Base-by-base conservation (phyloP, 2,888 invertebrate species). In the Dilophus febrilis region DNA sequence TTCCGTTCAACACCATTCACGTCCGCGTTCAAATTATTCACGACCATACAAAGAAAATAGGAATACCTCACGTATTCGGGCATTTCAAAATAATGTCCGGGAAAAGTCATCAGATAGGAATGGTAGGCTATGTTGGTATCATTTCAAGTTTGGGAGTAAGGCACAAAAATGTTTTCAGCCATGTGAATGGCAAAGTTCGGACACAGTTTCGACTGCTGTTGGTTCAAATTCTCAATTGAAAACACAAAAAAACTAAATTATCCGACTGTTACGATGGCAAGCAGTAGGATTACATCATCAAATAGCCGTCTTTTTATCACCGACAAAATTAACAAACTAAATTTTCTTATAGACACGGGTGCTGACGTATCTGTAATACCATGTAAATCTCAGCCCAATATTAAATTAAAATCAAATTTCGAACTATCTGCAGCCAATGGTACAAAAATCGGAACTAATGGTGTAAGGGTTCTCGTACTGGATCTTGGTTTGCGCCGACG, bases 371-470 rank as follows among this genome's bases (percentile, higher is more conserved):
- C 32, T 10, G 32, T 32, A 11, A 7, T 32, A 11, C 32, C 32
- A 27, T 27, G 6, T 27, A 27, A 11, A 8, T 27, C 6, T 11
- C 11, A 27, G 6, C 11, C 27, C 6, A 8, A 27, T 27, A 11
- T 11, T 27, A 27, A 13, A 32, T 14, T 6, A 6, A 32, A 32
- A 32, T 11, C 32, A 4, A 14, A 14, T n/a, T 16, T n/a, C 16
- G n/a, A 11, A 4, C 14, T 32, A 16, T 18, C 19, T 3, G 43
- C 42, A 13, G 43, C 43, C 12, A 42, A 43, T 32, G 43, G 43
- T 10, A 35, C 42, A n/a, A 31, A 12, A 6, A 44, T 45, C 10
- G 18, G 35, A 13, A 41, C 43, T 6, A 38, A 38, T 31, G 40
- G 39, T 6, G 34, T 38, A 34, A 35, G 27, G 4, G 19, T 40